Evolutionary conservation across 2,888 invertebrate genomes (phyloP), one percentile per base, ranked within the genome.

Genomic region (Brassicogethes aeneus): DNA sequence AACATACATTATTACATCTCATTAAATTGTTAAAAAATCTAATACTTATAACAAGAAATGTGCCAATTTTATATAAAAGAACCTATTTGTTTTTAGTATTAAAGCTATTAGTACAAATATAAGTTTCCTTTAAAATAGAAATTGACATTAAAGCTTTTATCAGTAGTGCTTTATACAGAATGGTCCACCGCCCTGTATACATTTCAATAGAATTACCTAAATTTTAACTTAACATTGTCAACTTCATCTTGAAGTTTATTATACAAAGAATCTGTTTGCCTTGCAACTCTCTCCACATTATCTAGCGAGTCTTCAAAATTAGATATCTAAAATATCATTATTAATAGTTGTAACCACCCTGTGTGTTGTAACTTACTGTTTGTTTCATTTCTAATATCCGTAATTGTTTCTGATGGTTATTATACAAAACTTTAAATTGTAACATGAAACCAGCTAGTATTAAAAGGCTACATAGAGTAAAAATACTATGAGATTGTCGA

Each of bases 401-500:
- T 36, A 59, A 36, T 38, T 53, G 50, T 42, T 53, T 56, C 34
- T 59, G 60, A 32, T 59, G 54, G 32, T 51, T 57, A 40, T 54
- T 49, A 32, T 57, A 60, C 14, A 60, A 45, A 12, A 56, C 41
- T 44, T 55, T 55, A n/a, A 57, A 39, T 42, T 57, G 55, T 16
- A 59, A 44, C 37, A 59, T 40, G 45, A 59, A 55, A 17, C 54
- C 56, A 14, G 52, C 51, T 17, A 50, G 45, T 37, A 59, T 39
- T 30, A 60, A 43, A 35, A 59, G 45, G 42, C 52, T 49, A 40
- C 55, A 54, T 42, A 59, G 37, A 37, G 57, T 37, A 45, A 56
- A 48, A 34, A 59, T 38, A 52, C 55, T 57, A 50, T 53, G 57
- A 23, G 55, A 46, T 40, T 55, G 56, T 44, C 55, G 55, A 44